Evolutionary conservation across 2,113 vertebrate genomes (phyloP).

Genomic region (Triplophysa rosa): DNA sequence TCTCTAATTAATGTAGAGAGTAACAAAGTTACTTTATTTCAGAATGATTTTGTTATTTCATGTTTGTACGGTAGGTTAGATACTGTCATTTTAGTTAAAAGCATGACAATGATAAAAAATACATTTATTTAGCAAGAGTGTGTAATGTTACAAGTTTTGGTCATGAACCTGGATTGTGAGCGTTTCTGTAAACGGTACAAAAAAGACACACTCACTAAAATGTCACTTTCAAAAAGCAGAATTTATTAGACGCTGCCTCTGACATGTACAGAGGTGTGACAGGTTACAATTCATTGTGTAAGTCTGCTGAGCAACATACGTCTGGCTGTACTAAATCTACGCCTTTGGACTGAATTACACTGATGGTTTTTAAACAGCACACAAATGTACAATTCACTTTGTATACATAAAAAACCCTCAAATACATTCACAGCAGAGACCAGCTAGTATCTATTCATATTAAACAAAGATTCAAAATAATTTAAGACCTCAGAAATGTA

Average conservation of each 20-base stretch:
- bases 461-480: neutral
- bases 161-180: neutral
- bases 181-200: no score
- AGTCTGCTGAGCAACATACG: slow-evolving; percentile 9
- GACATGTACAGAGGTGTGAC: neutral
- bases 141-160: neutral
- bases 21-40: no score
- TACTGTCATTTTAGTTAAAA: no score
- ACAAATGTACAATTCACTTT: slow-evolving; percentile 5
- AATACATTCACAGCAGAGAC: slow-evolving; percentile 18
- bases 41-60: no score
- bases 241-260: slow-evolving; percentile 24
- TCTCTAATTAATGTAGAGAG: no score
- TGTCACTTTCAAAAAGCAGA: slow-evolving; percentile 10
- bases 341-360: slow-evolving; percentile 9
- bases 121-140: no score
- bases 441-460: neutral
- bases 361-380: slow-evolving; percentile 15
- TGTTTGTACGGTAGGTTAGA: no score
- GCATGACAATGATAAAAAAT: no score
- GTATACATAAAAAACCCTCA: slow-evolving; percentile 8
- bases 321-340: neutral
- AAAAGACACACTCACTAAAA: neutral
- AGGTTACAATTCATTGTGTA: neutral
- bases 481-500: neutral